Percentiles rank a stretch among this genome's conserved stretches.
phyloP scores from a whole-genome alignment of 2,797 vertebrate genomes.

The Odontamblyopus rebecca region DNA sequence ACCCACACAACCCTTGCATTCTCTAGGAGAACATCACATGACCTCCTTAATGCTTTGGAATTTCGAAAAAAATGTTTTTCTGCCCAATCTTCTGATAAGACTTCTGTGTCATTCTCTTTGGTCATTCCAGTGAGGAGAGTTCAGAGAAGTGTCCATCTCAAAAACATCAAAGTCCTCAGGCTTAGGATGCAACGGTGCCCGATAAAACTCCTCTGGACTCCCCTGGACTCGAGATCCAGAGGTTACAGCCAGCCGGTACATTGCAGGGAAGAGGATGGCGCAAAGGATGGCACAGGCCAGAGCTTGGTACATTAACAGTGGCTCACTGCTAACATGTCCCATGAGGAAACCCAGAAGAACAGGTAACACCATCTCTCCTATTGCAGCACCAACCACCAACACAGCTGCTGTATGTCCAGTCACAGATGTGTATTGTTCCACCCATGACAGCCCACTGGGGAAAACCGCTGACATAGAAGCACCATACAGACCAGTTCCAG shows the following conservation, averaged over 20 bases:
- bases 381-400: constrained; percentile 86
- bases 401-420: constrained; percentile 78
- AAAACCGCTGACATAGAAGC: constrained; percentile 90
- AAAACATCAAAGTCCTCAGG: constrained; percentile 85
- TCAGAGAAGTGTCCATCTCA: constrained; percentile 83
- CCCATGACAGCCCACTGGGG: constrained; percentile 92
- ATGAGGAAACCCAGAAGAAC: constrained; percentile 81
- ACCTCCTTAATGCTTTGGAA: too few relatives aligned
- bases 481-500: constrained; percentile 81
- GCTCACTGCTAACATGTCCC: constrained; percentile 69
- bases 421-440: constrained; percentile 90
- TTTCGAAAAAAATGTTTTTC: constrained; percentile 18
- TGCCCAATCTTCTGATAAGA: constrained; percentile 39
- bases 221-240: constrained; percentile 31
- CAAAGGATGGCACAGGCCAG: constrained; percentile 77
- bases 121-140: constrained; percentile 40
- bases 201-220: constrained; percentile 70
- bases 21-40: too few relatives aligned
- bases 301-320: constrained; percentile 83
- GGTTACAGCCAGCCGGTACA: constrained; percentile 85
- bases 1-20: too few relatives aligned
- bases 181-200: constrained; percentile 78
- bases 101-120: background rate
- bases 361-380: constrained; percentile 93
- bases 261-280: constrained; percentile 84